Base-by-base conservation (phyloP, 2,888 invertebrate species). In the Tetramorium bicarinatum region DNA sequence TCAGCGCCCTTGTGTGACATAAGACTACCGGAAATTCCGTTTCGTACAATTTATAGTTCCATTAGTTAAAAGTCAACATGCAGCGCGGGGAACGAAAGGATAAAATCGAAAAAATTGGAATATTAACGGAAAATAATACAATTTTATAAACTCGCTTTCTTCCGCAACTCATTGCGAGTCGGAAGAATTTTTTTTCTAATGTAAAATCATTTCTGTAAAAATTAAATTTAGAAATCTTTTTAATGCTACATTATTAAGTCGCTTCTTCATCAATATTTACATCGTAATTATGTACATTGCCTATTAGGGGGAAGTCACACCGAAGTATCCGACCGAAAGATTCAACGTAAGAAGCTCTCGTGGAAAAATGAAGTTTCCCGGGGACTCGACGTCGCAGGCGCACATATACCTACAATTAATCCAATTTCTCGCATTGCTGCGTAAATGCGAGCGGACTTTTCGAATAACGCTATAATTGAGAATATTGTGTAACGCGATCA, bases 1-100 rank as follows among this genome's bases (percentile, higher is more conserved):
- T 72, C 72, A 61, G 38, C 59, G 71, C 72, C 59, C 59, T 44
- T 34, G 59, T 72, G 79, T 34, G 29, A 67, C 56, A 56, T 47
- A 56, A 77, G 77, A 56, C 44, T 67, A 67, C n/a, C 15, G 56
- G 44, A 44, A 69, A 44, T 44, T n/a, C 29, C 15, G 29, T 67
- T 67, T n/a, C n/a, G 77, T 1, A 8, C 44, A 77, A 77, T 67
- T 66, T 77, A 66, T 15, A 67, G 44, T 29, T 13, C 21, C 11
- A 11, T 29, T 29, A 56, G 34, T 76, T 69, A 67, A 34, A 49
- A 67, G 6, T 67, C 34, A 34, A 44, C 67, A 47, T 34, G 21
- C 15, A 56, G 41, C 9, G 4, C 56, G 44, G 15, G 54, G n/a
- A 15, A 21, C 11, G 2, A 74, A 41, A 56, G 4, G 11, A 3